A percentile compares a stretch with the other conserved stretches of the same genome.
phyloP scores from a whole-genome alignment of 2,113 vertebrate genomes.

The Patagioenas fasciata region DNA sequence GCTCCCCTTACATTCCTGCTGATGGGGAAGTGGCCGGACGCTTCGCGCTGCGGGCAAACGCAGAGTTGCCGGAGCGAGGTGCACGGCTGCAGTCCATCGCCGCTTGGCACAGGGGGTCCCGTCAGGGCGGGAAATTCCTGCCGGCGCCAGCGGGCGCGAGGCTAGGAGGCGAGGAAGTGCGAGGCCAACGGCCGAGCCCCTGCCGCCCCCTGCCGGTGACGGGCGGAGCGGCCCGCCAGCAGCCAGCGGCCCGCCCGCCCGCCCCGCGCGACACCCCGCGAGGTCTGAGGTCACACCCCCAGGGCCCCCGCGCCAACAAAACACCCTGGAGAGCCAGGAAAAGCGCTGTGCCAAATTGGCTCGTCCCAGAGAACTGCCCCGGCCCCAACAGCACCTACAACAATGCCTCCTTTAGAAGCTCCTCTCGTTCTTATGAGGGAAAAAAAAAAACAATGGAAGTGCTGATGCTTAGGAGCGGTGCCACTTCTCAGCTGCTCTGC shows the following conservation, averaged over 20 bases:
- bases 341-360: not conserved
- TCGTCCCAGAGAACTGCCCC: not conserved
- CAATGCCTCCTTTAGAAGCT: not conserved
- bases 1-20: not conserved
- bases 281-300: too few relatives aligned
- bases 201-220: not conserved
- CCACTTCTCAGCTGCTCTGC: not conserved
- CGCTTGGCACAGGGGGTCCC: accelerated
- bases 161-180: too few relatives aligned
- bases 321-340: not conserved
- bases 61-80: accelerated
- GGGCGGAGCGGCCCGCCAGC: not conserved
- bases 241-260: not conserved
- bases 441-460: not conserved
- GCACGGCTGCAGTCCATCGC: accelerated
- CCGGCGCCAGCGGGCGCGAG: not conserved
- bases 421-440: accelerated
- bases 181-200: not conserved
- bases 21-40: accelerated
- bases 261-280: not conserved
- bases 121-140: accelerated
- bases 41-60: accelerated
- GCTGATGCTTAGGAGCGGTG: not conserved
- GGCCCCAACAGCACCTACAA: not conserved
- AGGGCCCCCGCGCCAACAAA: accelerated